Evolutionary conservation across 2,888 invertebrate genomes (phyloP).

Genomic region (Congeria kusceri): DNA sequence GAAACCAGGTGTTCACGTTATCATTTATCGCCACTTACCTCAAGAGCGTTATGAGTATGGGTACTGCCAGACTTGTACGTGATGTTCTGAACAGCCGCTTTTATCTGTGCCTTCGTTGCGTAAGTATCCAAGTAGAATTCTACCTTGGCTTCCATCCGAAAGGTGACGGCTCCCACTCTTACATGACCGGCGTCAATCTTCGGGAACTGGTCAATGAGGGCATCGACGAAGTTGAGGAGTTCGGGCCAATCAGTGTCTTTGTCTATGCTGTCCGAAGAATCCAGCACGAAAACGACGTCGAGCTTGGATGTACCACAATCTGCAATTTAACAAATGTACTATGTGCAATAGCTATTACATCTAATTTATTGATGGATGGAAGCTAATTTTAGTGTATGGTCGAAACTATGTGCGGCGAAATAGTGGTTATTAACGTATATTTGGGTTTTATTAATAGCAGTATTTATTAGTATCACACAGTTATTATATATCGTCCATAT

Average conservation of each 20-base stretch:
- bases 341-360: no score
- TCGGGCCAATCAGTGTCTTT: background rate
- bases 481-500: no score
- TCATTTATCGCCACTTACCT: background rate
- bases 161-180: background rate
- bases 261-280: constrained; percentile 4
- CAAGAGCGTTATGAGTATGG: background rate
- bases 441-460: no score
- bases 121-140: background rate
- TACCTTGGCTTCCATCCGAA: background rate
- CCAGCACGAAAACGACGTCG: background rate
- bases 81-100: background rate
- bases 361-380: no score
- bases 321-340: no score
- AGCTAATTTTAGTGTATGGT: no score
- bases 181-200: background rate
- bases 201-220: background rate
- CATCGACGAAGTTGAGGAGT: background rate
- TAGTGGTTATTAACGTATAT: no score
- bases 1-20: no score
- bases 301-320: background rate
- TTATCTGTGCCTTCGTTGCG: background rate
- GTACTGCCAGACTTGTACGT: background rate
- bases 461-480: no score
- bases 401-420: no score